Evolutionary conservation across 2,113 vertebrate species (phyloP), one percentile per base, ranked within the genome.

Genomic region (Hypanus sabinus): DNA sequence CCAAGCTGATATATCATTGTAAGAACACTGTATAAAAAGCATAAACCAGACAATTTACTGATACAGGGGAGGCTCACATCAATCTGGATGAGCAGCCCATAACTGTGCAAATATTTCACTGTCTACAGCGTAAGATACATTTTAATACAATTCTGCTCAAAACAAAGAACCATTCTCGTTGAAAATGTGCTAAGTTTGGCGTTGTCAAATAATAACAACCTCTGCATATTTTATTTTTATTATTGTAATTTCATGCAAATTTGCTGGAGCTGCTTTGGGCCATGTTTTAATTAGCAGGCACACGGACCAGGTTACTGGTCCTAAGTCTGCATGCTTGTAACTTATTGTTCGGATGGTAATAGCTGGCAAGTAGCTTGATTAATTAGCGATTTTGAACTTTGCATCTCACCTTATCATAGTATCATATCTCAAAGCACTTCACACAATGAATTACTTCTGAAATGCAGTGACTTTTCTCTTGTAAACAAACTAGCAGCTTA

Each of bases 181-280:
- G 22, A 46, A 88, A n/a, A 30, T 36, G 5, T 3, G 62, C 90
- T 38, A 92, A 92, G 90, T 36, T 92, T 92, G 65, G 36, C 68
- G 46, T 73, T 92, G 33, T 73, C 33, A 38, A 93, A 46, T 46
- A 70, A 73, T 73, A 38, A 18, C 71, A 93, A 55, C 22, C 65
- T 27, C 65, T 93, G 91, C 70, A 93, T 93, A 38, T 7, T 27
- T 73, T 38, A 38, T 24, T 93, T 93, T 93, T 93, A 70, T 73
- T 46, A 93, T 12, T 70, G 9, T 65, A 33, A 73, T 93, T 36
- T 73, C 68, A 46, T 24, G 68, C 68, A 46, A 46, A 73, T 93
- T 73, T 93, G 12, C 8, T 6, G 68, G 10, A 88, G 85, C 85
- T 65, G 91, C 68, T 68, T 22, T 70, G 91, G 68, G 91, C 38